Conservation (phyloP, 2,888 invertebrate species). For the Cantharis rufa region DNA sequence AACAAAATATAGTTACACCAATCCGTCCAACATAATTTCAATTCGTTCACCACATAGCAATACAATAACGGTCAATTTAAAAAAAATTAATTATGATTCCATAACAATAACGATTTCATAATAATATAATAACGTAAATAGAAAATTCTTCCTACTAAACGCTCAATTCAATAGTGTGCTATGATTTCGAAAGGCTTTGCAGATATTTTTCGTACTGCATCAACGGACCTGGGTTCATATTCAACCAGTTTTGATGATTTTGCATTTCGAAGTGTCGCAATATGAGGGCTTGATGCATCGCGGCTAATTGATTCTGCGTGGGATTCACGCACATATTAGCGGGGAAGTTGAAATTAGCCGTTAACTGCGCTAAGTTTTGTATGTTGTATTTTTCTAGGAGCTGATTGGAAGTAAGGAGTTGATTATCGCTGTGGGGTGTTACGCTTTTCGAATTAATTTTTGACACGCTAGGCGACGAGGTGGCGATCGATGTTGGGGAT, state of each 20-base stretch:
- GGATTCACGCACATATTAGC: conserved; percentile 34
- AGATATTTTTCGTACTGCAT: conserved; percentile 54
- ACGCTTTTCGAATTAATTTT: conserved; percentile 7
- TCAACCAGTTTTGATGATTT: conserved; percentile 52
- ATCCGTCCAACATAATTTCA: neutral
- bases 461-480: neutral
- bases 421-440: conserved; percentile 23
- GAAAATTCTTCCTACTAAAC: neutral
- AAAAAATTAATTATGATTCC: neutral
- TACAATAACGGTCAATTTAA: neutral
- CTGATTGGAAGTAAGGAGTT: conserved; percentile 47
- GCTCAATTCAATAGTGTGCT: conserved; percentile 27
- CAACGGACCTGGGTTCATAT: conserved; percentile 44
- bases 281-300: conserved; percentile 53
- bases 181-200: conserved; percentile 46
- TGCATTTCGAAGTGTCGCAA: conserved; percentile 53
- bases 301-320: conserved; percentile 41
- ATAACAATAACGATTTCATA: neutral
- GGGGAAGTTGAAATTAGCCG: conserved; percentile 51
- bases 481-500: neutral
- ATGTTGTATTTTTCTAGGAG: conserved; percentile 54
- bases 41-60: neutral
- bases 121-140: neutral
- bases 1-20: conserved; percentile 5
- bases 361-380: conserved; percentile 53